Base-by-base conservation (phyloP, 2,113 vertebrate genomes). In the Cheirogaleus medius region DNA sequence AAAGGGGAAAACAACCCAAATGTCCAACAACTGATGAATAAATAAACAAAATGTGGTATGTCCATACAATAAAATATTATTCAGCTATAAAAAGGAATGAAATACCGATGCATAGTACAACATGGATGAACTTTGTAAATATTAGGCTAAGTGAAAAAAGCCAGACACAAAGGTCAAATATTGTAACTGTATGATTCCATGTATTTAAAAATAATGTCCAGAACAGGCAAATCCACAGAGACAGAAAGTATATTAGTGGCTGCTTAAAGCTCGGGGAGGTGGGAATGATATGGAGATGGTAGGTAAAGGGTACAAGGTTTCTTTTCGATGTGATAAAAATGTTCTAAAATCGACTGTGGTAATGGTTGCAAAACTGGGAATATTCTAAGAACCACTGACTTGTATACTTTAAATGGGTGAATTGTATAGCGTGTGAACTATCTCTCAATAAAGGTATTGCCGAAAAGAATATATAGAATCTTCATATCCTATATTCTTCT, bases 231-330 rank as follows among this genome's bases (percentile, higher is more conserved):
- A 76, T 42, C 25, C 39, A 87, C 0, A 84, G 13, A 90, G 27
- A 93, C 11, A 91, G 15, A 81, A 85, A 81, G n/a, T n/a, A 13
- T 25, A 64, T 52, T 6, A 92, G 21, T 49, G 44, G 42, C 39
- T 64, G 25, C 34, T 58, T 39, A 77, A 29, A 8, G 23, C 44
- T 80, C 39, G 8, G 10, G 56, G 12, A 32, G 21, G 1, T 32
- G 14, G 2, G 56, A 9, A n/a, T 18, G 60, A 64, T 1, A 49
- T 6, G 32, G 15, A 9, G 1, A 6, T 81, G 27, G 74, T 0
- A 93, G 37, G 29, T 91, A 66, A 58, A 84, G 21, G 1, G 2
- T 0, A 15, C 0, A 13, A 97, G 11, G 25, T 18, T 82, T 63
- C 25, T 56, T 74, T 92, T 15, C 21, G 56, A 81, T 44, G 37